Base-by-base conservation (phyloP, 2,113 vertebrate genomes). In the Hylia prasina region DNA sequence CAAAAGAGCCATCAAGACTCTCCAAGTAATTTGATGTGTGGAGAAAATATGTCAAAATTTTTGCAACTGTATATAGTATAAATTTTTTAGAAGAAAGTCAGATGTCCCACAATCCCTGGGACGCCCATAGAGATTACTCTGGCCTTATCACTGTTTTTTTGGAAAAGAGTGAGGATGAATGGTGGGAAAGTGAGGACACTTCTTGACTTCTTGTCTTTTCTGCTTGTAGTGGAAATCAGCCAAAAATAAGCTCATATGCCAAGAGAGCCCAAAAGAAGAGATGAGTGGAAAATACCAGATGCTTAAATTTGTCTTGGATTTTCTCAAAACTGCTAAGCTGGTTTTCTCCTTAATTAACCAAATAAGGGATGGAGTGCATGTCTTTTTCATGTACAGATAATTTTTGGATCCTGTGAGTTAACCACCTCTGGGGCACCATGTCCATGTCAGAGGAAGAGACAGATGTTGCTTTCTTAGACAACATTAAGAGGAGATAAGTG, bases 201-300 rank as follows among this genome's bases (percentile, higher is more conserved):
- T 85, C 87, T 86, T 94, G 92, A 96, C 82, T 96, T 93, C 50
- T 75, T 45, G 68, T 81, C 30, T 45, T 58, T 56, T 83, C 68
- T 96, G 90, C 80, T 96, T 95, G 65, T 84, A 78, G 53, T 95
- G 94, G 96, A 92, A 92, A 65, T 57, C 72, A 53, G 90, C 96
- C 94, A 96, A 78, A 92, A 83, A 78, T 27, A 81, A 96, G 72
- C 92, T 96, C 72, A 71, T 70, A 75, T 64, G 90, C 72, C 80
- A 92, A 89, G 89, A 94, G 79, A 94, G 56, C 72, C 72, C 57
- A 61, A 89, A 65, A 9, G 81, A 80, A 88, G 77, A 44, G 85
- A 81, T 30, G 31, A 81, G 64, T 78, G 56, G 79, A 90, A 96
- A 96, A 87, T 69, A 94, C 30, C 93, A 95, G 90, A 94, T 93